Evolutionary conservation across 2,888 invertebrate genomes (phyloP), one percentile per base, ranked within the genome.

Genomic region (Selenia dentaria): DNA sequence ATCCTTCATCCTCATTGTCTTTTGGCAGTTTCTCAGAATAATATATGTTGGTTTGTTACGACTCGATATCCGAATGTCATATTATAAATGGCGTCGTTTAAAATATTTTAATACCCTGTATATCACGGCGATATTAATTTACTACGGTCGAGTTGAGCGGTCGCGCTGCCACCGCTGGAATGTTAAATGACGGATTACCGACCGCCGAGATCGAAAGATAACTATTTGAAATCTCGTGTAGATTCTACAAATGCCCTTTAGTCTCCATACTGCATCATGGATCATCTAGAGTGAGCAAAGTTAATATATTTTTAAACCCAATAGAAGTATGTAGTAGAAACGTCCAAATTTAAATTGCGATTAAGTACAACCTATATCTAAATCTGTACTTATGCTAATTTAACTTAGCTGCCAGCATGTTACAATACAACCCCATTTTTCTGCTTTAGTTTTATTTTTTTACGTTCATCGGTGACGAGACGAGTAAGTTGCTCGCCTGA

Each of bases 1-100:
- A 90, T 90, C 85, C 90, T 78, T 90, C 90, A 90, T 80, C 80
- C 70, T 88, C 87, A 89, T 90, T 90, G 90, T 89, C 88, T 89
- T 88, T 89, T 90, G 89, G 88, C 90, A 89, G 83, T 87, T 89
- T 87, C 87, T 76, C 73, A 79, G 85, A 87, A 88, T 88, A 88
- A 88, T 83, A 87, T 89, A 89, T 88, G 85, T 80, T 83, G 71
- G 74, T 75, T 74, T 79, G 80, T 77, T 70, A 85, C 83, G 83
- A 83, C 83, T 80, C 85, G 87, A 87, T 86, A 83, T 85, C 81
- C 71, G 83, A 79, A 83, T 83, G 84, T 87, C 86, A 83, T 80
- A 79, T 88, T 87, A 90, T 85, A 86, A 90, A 90, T 90, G 81
- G 88, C 86, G 77, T 87, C 89, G 80, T 86, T 90, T 86, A 85